Evolutionary conservation across 2,888 invertebrate genomes (phyloP).

Genomic region (Micoletzkya japonica): DNA sequence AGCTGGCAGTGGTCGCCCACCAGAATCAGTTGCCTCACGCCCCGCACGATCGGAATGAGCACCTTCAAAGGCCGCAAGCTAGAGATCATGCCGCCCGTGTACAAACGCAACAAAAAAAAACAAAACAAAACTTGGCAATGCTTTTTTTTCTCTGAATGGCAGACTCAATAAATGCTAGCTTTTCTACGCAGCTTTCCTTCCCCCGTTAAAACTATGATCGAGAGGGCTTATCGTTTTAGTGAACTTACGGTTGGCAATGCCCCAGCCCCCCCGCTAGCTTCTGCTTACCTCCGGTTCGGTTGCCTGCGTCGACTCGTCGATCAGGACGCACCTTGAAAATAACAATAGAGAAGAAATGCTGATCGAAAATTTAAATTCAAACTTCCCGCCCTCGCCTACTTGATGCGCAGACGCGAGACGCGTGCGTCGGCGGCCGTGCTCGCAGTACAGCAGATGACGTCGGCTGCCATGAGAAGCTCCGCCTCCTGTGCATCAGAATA

Average conservation of each 20-base stretch:
- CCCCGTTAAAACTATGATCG: not conserved
- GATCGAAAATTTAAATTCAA: not conserved
- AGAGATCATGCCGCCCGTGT: no score
- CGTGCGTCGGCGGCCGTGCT: conserved; percentile 97
- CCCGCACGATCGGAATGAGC: conserved; percentile 97
- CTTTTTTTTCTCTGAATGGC: no score
- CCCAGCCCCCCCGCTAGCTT: no score
- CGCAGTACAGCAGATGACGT: conserved; percentile 98
- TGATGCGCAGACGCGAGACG: conserved; percentile 79
- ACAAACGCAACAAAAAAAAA: no score
- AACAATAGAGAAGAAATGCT: no score
- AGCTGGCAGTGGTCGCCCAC: conserved; percentile 99
- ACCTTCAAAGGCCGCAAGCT: no score
- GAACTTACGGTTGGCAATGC: no score
- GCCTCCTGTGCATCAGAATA: conserved; percentile 10
- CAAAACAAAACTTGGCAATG: no score
- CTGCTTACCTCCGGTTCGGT: conserved; percentile 60
- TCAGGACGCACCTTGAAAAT: conserved; percentile 51
- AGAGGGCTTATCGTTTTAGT: no score
- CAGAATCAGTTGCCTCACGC: conserved; percentile 91
- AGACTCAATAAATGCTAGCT: not conserved
- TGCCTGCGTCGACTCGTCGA: conserved; percentile 69
- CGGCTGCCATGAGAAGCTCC: conserved; percentile 75
- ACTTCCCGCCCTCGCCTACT: conserved; percentile 12
- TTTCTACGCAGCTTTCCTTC: not conserved